Conservation (phyloP, 2,888 invertebrate species). For the Orthosia cruda region DNA sequence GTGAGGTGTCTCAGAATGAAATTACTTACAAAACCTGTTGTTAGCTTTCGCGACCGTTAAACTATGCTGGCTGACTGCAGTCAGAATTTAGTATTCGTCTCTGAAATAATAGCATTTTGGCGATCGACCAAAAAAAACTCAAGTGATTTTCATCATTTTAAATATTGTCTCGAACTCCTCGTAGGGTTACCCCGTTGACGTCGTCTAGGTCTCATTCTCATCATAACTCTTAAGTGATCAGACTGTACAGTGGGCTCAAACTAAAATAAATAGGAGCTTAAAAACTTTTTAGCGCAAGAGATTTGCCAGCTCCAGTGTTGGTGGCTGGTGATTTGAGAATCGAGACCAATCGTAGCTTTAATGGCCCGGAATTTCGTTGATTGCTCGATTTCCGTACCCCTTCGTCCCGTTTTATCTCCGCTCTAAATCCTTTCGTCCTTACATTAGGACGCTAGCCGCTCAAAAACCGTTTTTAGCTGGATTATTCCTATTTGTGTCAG, state of each 20-base stretch:
- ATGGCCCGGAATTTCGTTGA: constrained; percentile 77
- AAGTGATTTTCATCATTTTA: constrained; percentile 20
- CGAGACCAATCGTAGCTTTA: constrained; percentile 59
- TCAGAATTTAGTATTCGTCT: background rate
- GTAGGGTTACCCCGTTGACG: background rate
- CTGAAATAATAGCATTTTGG: constrained; percentile 11
- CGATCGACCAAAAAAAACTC: constrained; percentile 10
- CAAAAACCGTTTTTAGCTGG: constrained; percentile 61
- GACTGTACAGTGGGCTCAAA: background rate
- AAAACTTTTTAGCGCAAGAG: constrained; percentile 7
- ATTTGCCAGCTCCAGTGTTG: background rate
- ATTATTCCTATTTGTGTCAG: constrained; percentile 66
- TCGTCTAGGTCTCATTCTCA: background rate
- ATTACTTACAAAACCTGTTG: background rate
- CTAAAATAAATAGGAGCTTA: constrained; percentile 5
- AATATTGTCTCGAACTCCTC: background rate
- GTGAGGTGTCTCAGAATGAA: background rate
- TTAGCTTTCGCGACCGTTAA: constrained; percentile 14
- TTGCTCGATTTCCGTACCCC: constrained; percentile 77
- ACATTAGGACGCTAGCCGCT: constrained; percentile 54
- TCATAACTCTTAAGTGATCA: background rate
- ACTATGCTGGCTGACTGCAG: constrained; percentile 6
- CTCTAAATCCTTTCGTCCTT: constrained; percentile 68
- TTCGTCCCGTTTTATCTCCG: constrained; percentile 68
- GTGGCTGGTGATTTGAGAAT: constrained; percentile 41